Conservation (phyloP, 2,888 invertebrate genomes). For the Athalia circularis region DNA sequence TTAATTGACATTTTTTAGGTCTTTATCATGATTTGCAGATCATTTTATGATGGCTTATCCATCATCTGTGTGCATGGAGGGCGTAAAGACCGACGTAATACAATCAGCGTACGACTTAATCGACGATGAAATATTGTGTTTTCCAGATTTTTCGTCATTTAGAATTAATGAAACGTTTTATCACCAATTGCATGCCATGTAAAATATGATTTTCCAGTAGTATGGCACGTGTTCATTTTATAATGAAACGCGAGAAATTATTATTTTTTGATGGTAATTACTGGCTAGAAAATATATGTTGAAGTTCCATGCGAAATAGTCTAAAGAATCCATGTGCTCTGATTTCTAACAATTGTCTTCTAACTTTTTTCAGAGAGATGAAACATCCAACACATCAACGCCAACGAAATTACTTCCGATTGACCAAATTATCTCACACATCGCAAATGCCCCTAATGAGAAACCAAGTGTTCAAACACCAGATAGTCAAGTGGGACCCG, state of each 20-base stretch:
- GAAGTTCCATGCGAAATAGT: constrained; percentile 29
- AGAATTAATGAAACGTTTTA: not conserved
- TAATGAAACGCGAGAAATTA: constrained; percentile 16
- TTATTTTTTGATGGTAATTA: constrained; percentile 26
- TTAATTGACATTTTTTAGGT: not conserved
- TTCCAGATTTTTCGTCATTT: not conserved
- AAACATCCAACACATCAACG: constrained; percentile 71
- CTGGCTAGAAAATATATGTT: constrained; percentile 28
- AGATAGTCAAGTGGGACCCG: constrained; percentile 56
- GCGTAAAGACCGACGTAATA: not conserved
- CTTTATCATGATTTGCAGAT: constrained; percentile 11
- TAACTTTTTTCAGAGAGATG: constrained; percentile 72
- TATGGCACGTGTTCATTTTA: constrained; percentile 34
- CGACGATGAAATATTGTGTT: constrained; percentile 1
- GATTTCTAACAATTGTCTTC: constrained; percentile 49
- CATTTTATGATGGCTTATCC: constrained; percentile 19
- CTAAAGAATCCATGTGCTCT: not conserved
- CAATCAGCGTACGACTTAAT: not conserved
- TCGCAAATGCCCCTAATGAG: constrained; percentile 65
- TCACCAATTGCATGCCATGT: constrained; percentile 24
- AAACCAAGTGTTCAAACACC: constrained; percentile 57
- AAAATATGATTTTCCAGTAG: constrained; percentile 41
- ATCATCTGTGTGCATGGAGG: constrained; percentile 8
- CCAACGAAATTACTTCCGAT: constrained; percentile 71
- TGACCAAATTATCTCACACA: constrained; percentile 72